Evolutionary conservation across 2,797 vertebrate genomes (phyloP).

Genomic region (Siniperca undulata): DNA sequence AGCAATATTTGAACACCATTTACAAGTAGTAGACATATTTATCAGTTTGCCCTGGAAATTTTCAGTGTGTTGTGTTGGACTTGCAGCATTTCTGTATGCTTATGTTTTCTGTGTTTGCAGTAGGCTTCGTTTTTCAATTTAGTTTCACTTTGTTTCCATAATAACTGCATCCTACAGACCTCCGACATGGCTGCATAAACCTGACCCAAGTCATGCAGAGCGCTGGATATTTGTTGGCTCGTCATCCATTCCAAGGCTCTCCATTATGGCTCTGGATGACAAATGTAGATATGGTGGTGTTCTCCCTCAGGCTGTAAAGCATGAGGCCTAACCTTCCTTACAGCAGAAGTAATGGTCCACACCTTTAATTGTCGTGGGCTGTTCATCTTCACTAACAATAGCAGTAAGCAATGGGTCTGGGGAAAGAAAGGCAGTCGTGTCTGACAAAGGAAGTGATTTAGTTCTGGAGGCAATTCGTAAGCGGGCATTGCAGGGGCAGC

Average conservation of each 20-base stretch:
- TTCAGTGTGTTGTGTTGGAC: constrained; percentile 8
- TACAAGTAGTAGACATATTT: neutral
- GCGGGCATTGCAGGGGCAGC: constrained; percentile 70
- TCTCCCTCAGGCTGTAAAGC: constrained; percentile 80
- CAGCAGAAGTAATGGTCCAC: constrained; percentile 87
- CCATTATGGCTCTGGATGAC: constrained; percentile 75
- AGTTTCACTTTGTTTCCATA: constrained; percentile 24
- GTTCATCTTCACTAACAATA: constrained; percentile 89
- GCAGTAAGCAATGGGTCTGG: constrained; percentile 80
- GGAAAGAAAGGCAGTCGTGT: constrained; percentile 80
- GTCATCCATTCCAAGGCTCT: constrained; percentile 70
- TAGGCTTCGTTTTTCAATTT: constrained; percentile 12
- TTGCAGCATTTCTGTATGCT: neutral
- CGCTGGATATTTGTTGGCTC: constrained; percentile 63
- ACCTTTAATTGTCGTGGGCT: constrained; percentile 87
- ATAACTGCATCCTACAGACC: constrained; percentile 31
- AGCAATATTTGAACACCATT: neutral
- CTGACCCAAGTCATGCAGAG: constrained; percentile 46
- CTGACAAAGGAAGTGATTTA: constrained; percentile 86
- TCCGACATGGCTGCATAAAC: constrained; percentile 34
- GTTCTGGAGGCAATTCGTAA: constrained; percentile 75
- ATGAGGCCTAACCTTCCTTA: constrained; percentile 80
- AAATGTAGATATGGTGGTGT: constrained; percentile 75
- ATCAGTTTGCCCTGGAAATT: neutral
- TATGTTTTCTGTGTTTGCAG: constrained; percentile 19